Percentiles rank a stretch among this genome's conserved stretches.
Evolutionary conservation across 2,888 invertebrate genomes (phyloP).

Genomic region (Pheosia tremula): DNA sequence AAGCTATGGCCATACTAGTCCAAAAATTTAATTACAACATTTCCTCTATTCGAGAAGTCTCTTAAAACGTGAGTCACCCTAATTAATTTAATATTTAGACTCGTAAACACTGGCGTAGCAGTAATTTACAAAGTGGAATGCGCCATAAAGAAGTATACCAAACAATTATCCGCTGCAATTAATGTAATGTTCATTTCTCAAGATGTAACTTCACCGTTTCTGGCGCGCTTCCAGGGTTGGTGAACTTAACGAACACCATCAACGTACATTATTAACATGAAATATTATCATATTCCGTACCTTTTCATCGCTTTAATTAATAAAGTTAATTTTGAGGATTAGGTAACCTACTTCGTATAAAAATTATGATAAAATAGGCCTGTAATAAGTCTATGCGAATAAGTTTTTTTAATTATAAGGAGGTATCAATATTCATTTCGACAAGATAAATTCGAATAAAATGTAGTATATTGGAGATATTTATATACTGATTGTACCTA

Average conservation of each 20-base stretch:
- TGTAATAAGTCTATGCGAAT: no score
- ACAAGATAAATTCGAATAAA: no score
- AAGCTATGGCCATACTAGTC: no score
- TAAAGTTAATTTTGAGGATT: slow-evolving; percentile 6
- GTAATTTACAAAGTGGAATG: not conserved
- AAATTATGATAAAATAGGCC: slow-evolving; percentile 11
- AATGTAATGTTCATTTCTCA: slow-evolving; percentile 26
- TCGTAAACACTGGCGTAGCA: not conserved
- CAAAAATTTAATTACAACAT: no score
- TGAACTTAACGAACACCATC: slow-evolving; percentile 39
- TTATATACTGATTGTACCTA: not conserved
- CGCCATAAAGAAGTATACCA: slow-evolving; percentile 3
- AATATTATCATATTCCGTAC: slow-evolving; percentile 31
- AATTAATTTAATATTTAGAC: not conserved
- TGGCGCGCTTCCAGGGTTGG: slow-evolving; percentile 39
- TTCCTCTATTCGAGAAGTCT: no score
- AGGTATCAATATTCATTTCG: no score
- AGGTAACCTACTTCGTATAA: not conserved
- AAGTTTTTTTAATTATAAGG: no score
- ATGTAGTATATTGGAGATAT: no score
- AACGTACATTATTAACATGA: slow-evolving; percentile 40
- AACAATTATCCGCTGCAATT: slow-evolving; percentile 26
- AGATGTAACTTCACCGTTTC: slow-evolving; percentile 28
- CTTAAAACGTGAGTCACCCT: not conserved
- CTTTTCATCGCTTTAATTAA: slow-evolving; percentile 12